Evolutionary conservation across 2,888 invertebrate species (phyloP).

Genomic region (Athrips mouffetella): DNA sequence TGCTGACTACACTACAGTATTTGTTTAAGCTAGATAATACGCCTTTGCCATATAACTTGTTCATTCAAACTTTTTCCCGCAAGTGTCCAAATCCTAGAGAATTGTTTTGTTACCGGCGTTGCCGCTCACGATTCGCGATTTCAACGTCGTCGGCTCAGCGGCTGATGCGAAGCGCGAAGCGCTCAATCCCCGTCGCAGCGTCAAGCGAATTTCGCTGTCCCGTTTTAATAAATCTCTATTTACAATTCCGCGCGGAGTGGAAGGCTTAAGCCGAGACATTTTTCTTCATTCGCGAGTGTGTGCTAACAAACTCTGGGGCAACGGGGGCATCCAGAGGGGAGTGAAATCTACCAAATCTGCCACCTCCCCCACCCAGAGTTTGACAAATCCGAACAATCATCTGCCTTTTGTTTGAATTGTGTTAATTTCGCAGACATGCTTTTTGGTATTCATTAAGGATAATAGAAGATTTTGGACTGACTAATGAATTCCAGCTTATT

Average conservation of each 20-base stretch:
- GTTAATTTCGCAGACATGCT: constrained; percentile 6
- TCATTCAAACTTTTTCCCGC: too few relatives aligned
- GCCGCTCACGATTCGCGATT: too few relatives aligned
- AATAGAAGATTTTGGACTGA: not conserved
- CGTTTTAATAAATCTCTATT: constrained; percentile 77
- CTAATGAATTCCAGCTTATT: too few relatives aligned
- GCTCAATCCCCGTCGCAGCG: constrained; percentile 33
- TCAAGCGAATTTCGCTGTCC: constrained; percentile 61
- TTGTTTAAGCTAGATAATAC: too few relatives aligned
- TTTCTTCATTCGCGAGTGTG: constrained; percentile 74
- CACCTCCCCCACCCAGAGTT: not conserved
- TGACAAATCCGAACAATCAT: constrained; percentile 10
- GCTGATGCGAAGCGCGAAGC: too few relatives aligned
- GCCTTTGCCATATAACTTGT: too few relatives aligned
- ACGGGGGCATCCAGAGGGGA: constrained; percentile 36
- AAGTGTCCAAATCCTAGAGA: too few relatives aligned
- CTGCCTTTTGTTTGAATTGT: constrained; percentile 9
- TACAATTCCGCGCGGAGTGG: constrained; percentile 66
- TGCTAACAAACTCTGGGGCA: constrained; percentile 64
- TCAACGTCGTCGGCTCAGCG: too few relatives aligned
- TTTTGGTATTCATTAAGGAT: not conserved
- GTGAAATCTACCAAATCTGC: too few relatives aligned
- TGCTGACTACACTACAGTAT: too few relatives aligned
- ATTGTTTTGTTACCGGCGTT: not conserved
- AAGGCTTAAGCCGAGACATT: constrained; percentile 74